These are phyloP conservation scores for Ptyas mucosa DNA, from an alignment of 2,113 vertebrate species.

Conservation along the genomic window DNA sequence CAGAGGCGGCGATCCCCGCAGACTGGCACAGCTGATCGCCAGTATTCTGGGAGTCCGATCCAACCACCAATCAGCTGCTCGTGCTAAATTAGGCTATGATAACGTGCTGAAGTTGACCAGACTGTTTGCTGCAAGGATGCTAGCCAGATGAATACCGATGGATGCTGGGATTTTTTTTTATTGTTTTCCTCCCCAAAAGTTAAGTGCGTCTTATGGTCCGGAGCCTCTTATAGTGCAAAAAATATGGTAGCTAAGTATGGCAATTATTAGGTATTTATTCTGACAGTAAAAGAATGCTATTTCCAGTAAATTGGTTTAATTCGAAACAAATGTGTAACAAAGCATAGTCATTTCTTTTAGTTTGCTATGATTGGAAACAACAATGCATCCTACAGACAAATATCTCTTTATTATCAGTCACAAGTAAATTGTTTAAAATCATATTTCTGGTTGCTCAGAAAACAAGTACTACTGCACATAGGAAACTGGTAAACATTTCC, in stretches of 20 bases:
- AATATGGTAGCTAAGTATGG: not conserved
- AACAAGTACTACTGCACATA: not conserved
- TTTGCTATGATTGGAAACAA: not conserved
- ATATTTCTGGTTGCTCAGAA: not conserved
- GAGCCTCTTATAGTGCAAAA: too few species aligned
- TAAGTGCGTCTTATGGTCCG: too few species aligned
- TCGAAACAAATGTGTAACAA: not conserved
- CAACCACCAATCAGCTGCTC: too few species aligned
- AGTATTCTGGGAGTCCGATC: too few species aligned
- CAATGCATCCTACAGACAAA: not conserved
- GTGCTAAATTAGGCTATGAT: too few species aligned
- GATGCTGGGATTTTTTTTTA: too few species aligned
- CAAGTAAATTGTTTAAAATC: not conserved
- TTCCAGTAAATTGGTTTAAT: not conserved
- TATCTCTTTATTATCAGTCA: not conserved
- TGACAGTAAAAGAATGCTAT: not conserved
- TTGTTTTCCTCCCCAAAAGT: too few species aligned
- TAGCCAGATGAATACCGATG: too few species aligned
- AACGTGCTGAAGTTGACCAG: too few species aligned
- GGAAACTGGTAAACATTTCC: not conserved
- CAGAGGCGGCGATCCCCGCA: too few species aligned
- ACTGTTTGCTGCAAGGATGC: too few species aligned
- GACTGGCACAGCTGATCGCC: too few species aligned
- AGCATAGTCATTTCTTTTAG: not conserved
- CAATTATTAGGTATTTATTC: not conserved